Base-by-base conservation (phyloP, 2,797 vertebrate species). In the Ibycter americanus region DNA sequence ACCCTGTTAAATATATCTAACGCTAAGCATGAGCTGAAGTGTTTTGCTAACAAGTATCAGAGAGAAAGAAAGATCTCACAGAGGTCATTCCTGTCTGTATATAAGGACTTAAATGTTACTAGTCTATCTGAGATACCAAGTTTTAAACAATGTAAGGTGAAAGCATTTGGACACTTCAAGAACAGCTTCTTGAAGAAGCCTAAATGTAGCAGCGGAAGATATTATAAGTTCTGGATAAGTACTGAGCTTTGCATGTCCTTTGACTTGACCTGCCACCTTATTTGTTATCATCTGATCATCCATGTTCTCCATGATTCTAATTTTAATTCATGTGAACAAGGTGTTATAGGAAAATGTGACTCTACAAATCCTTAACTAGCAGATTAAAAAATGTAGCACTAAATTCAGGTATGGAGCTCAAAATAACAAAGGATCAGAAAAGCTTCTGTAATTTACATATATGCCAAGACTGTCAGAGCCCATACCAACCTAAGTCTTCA, bases 351-450 rank as follows among this genome's bases (percentile, higher is more conserved):
- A 94, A 83, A 97, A 92, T 16, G 31, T 21, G 29, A 94, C 47
- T 78, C 70, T 70, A 59, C 47, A 96, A 97, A 94, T 59, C 27
- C 72, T 95, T 82, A 86, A 76, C 58, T 66, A 91, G 58, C 78
- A 90, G 96, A 94, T 62, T 55, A 91, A 97, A 97, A 93, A 83
- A 93, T 36, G 44, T 38, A 32, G 90, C 84, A 84, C 47, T 80
- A 95, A 94, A 92, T 86, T 70, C 86, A 92, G 76, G 72, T 54
- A 73, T 22, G 66, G 61, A 84, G 52, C 44, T 89, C 68, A 96
- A 90, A 96, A 94, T 87, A 93, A 90, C 56, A 94, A 85, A 66
- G 36, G 56, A 67, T 38, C 22, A 55, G 66, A 87, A 95, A 96
- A 95, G 32, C 27, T 81, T 84, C 52, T 54, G 82, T 19, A 68